Base-by-base conservation (phyloP, 2,113 vertebrate species). In the Lepisosteus osseus region DNA sequence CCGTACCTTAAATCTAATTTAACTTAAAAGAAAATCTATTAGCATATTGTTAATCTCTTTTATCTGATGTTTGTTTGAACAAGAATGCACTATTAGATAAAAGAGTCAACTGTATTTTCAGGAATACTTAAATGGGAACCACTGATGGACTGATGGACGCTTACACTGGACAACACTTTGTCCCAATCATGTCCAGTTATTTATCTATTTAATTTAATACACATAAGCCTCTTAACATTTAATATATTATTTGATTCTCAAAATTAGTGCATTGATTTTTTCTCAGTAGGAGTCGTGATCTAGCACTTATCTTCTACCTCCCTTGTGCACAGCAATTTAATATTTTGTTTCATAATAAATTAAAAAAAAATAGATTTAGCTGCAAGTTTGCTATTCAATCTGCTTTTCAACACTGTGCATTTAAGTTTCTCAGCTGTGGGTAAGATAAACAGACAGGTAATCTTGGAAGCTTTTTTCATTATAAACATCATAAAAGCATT, bases 161-260 rank as follows among this genome's bases (percentile, higher is more conserved):
- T 55, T 55, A 13, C 68, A 70, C 68, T 69, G 80, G 65, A 70
- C 29, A 29, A 29, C 68, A 55, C 63, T 45, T 29, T 29, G 29
- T 29, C 29, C 29, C 29, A 29, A 29, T 29, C 29, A 29, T 29
- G 29, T 29, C 29, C 29, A 29, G 29, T 29, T 29, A 29, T 29
- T 29, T 29, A 29, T 29, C 29, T 29, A 1, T 1, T 76, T 77
- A 69, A 78, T 78, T 79, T 54, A 78, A 72, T 63, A 73, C 54
- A 80, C 76, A 86, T 85, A 81, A 83, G 83, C 84, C 82, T 79
- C 74, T 67, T 65, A 59, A 57, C 71, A 67, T 74, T 17, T 90
- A 91, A 90, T 87, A 71, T 87, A 91, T 90, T 90, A 88, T 87
- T 86, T 86, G 79, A 82, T 88, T 86, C 85, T 76, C 72, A 78